Percentiles rank a stretch among this genome's conserved stretches.
These are phyloP conservation scores for Arothron firmamentum DNA, from an alignment of 2,113 vertebrate genomes.

Conservation along the genomic window DNA sequence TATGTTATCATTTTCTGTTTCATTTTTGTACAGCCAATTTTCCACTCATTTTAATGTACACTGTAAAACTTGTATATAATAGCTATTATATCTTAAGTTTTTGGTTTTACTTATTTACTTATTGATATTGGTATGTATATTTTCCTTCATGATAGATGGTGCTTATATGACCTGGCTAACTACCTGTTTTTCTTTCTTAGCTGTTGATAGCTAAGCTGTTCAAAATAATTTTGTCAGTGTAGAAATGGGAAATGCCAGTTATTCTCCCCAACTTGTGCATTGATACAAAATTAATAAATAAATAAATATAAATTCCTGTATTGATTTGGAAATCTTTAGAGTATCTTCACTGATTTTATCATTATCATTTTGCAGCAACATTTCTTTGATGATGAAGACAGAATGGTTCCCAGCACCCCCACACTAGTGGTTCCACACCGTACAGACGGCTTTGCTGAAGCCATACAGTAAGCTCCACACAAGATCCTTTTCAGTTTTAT, in stretches of 20 bases:
- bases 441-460: conserved; percentile 96
- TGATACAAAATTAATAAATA: no score
- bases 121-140: not conserved
- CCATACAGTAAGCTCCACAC: conserved; percentile 86
- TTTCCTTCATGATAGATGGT: not conserved
- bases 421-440: conserved; percentile 95
- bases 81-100: not conserved
- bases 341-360: no score
- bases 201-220: not conserved
- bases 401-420: conserved; percentile 97
- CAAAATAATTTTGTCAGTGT: not conserved
- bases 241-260: no score
- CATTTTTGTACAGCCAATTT: not conserved
- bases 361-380: conserved; percentile 78
- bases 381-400: conserved; percentile 97
- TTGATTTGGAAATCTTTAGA: no score
- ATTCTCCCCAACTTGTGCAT: no score
- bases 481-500: no score
- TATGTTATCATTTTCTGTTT: not conserved
- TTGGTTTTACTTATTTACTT: not conserved
- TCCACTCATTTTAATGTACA: not conserved
- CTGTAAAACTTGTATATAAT: not conserved
- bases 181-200: not conserved
- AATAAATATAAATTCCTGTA: no score
- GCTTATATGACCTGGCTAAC: not conserved